Conservation (phyloP, 2,888 invertebrate genomes). For the Siphlonurus alternatus region DNA sequence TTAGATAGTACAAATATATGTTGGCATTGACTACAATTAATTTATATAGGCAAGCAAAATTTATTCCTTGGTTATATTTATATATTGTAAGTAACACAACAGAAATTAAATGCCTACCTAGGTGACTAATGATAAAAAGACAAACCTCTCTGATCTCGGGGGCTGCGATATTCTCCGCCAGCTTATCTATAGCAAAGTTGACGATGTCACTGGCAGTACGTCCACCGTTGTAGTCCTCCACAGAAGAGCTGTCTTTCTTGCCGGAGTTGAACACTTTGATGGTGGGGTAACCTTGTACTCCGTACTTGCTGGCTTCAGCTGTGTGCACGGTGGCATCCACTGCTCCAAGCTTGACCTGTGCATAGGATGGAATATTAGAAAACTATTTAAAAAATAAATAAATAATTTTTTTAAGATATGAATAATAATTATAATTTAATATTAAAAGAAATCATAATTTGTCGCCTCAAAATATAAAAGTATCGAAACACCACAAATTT, state of each 20-base stretch:
- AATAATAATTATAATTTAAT: neutral
- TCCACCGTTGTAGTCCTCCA: conserved; percentile 82
- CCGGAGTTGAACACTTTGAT: conserved; percentile 81
- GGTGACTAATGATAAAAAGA: neutral
- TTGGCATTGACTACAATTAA: neutral
- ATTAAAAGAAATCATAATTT: neutral
- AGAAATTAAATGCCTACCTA: no score
- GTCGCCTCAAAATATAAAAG: no score
- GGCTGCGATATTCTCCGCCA: conserved; percentile 74
- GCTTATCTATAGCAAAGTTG: conserved; percentile 70
- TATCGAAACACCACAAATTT: no score
- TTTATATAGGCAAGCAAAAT: neutral
- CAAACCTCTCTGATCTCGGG: conserved; percentile 69
- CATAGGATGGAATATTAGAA: conserved; percentile 1
- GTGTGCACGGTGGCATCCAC: conserved; percentile 90
- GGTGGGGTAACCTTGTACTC: conserved; percentile 88
- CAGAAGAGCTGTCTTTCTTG: conserved; percentile 37
- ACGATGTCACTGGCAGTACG: conserved; percentile 82
- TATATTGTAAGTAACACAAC: no score
- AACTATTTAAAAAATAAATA: conserved; percentile 4
- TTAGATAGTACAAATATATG: no score
- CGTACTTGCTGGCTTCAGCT: conserved; percentile 62
- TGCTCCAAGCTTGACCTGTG: conserved; percentile 65
- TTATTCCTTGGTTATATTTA: neutral
- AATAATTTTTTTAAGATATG: conserved; percentile 1